phyloP scores from a whole-genome alignment of 2,113 vertebrate genomes.

The Columba livia region DNA sequence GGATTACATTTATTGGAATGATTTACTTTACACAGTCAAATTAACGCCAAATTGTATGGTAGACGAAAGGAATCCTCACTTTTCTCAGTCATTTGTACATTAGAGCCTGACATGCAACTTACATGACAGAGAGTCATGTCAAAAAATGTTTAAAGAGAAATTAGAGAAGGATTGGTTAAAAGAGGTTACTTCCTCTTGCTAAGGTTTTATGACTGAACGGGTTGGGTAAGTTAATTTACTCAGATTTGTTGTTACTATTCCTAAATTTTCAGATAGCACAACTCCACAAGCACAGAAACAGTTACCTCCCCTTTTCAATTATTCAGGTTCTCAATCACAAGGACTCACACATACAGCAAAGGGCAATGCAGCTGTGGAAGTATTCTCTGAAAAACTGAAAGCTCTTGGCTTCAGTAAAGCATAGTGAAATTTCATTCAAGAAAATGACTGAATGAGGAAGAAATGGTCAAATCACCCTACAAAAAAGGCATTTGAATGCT shows the following conservation, averaged over 20 bases:
- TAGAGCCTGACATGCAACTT: background rate
- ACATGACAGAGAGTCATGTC: background rate
- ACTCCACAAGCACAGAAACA: background rate
- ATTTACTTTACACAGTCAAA: background rate
- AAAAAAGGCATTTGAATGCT: background rate
- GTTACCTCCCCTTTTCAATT: background rate
- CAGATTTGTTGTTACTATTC: background rate
- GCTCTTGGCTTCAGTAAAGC: background rate
- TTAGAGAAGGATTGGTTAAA: background rate
- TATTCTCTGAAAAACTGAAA: background rate
- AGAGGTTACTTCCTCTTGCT: background rate
- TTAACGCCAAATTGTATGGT: background rate
- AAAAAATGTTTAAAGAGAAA: background rate
- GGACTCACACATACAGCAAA: background rate
- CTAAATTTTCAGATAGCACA: background rate
- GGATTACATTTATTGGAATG: background rate
- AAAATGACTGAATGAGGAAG: background rate
- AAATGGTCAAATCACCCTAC: background rate
- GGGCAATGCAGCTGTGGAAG: background rate
- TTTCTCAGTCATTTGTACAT: background rate
- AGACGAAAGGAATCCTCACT: background rate
- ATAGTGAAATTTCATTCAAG: background rate
- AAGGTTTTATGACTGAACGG: background rate
- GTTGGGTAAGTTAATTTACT: background rate
- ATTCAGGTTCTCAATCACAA: background rate